Evolutionary conservation across 37 sponge, comb jelly and placozoan species (phyloP).

Genomic region (Aphrocallistes beatrix): DNA sequence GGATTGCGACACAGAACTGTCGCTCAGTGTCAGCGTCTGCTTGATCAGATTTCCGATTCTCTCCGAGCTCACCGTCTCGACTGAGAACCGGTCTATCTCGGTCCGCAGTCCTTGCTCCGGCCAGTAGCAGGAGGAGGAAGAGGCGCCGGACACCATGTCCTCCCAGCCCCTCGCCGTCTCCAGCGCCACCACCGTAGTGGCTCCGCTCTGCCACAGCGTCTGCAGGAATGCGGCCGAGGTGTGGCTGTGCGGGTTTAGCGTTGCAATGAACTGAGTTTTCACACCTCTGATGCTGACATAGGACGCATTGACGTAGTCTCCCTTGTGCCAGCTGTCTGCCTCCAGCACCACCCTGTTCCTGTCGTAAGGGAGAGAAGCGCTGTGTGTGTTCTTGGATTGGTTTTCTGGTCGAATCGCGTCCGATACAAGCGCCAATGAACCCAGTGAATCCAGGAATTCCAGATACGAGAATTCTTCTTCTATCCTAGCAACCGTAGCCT

Average conservation of each 20-base stretch:
- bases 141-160: background rate
- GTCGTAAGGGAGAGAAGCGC: background rate
- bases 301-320: background rate
- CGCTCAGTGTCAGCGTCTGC: background rate
- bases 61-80: background rate
- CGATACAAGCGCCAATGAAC: background rate
- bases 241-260: background rate
- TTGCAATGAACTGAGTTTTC: background rate
- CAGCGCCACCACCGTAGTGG: background rate
- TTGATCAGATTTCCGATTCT: background rate
- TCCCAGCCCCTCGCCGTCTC: background rate
- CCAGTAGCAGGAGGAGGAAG: background rate
- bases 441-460: background rate
- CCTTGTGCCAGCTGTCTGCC: background rate
- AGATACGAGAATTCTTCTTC: background rate
- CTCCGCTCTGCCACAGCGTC: background rate
- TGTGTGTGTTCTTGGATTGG: background rate
- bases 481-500: background rate
- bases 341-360: background rate
- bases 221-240: background rate
- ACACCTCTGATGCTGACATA: background rate
- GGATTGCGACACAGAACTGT: background rate
- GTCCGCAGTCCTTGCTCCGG: background rate
- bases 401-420: background rate
- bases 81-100: background rate